phyloP scores from a whole-genome alignment of 2,888 invertebrate genomes.

The Luperina nickerlii region DNA sequence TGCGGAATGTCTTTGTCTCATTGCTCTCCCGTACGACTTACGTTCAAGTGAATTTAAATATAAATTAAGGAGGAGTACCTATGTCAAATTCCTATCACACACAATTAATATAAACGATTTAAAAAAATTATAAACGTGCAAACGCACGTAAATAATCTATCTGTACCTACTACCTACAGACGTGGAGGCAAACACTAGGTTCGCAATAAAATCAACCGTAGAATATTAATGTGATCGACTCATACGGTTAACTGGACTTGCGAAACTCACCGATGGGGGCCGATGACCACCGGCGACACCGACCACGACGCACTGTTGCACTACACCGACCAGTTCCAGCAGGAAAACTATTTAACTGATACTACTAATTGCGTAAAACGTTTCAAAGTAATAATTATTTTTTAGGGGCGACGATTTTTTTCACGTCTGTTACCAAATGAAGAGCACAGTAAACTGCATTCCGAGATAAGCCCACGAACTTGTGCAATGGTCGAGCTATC shows the following conservation, averaged over 20 bases:
- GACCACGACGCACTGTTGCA: constrained; percentile 72
- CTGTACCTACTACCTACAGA: constrained; percentile 45
- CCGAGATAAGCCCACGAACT: constrained; percentile 80
- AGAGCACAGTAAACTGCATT: constrained; percentile 82
- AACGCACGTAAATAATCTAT: constrained; percentile 30
- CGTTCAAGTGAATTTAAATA: constrained; percentile 64
- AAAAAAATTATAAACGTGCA: constrained; percentile 22
- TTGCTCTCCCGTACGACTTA: constrained; percentile 69
- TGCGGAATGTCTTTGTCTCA: constrained; percentile 86
- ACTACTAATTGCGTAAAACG: constrained; percentile 68
- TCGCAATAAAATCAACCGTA: constrained; percentile 84
- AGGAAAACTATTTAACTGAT: constrained; percentile 71
- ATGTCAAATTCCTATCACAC: constrained; percentile 25
- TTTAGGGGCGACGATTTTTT: constrained; percentile 71
- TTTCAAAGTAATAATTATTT: constrained; percentile 40
- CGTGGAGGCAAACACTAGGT: constrained; percentile 80
- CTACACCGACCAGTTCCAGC: constrained; percentile 73
- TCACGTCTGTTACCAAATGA: constrained; percentile 78
- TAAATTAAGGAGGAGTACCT: constrained; percentile 48
- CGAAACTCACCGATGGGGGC: constrained; percentile 88
- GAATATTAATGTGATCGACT: constrained; percentile 88
- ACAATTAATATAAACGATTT: constrained; percentile 39
- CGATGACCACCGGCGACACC: constrained; percentile 86
- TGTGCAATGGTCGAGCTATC: constrained; percentile 82
- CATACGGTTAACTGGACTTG: constrained; percentile 89